Evolutionary conservation across 1,140 invertebrate species (phyloP).

Genomic region (Drosophila ogumai): DNA sequence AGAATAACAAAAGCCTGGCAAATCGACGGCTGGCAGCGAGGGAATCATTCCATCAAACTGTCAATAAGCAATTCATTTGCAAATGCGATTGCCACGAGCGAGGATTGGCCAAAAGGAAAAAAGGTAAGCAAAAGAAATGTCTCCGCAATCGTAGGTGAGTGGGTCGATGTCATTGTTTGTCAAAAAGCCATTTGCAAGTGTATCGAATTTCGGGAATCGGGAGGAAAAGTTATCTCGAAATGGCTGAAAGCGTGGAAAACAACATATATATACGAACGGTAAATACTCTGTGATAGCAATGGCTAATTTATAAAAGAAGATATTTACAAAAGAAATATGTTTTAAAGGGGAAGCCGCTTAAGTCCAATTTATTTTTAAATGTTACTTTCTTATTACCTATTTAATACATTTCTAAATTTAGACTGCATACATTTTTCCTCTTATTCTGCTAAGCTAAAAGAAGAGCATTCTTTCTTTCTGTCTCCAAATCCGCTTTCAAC

Average conservation of each 20-base stretch:
- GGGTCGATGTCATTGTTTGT: constrained; percentile 76
- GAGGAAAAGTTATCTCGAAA: constrained; percentile 22
- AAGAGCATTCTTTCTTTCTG: background rate
- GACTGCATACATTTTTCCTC: background rate
- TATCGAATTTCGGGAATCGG: constrained; percentile 70
- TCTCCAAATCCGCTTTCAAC: background rate
- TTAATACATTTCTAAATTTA: background rate
- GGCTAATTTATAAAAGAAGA: background rate
- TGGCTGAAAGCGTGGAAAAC: background rate
- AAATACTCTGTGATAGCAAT: constrained; percentile 1
- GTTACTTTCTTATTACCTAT: background rate
- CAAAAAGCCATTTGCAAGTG: constrained; percentile 77
- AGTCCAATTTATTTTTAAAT: background rate
- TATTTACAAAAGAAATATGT: background rate
- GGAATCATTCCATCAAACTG: constrained; percentile 78
- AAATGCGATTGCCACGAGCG: constrained; percentile 62
- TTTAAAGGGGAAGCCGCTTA: no score
- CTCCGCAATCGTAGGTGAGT: constrained; percentile 67
- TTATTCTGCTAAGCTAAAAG: background rate
- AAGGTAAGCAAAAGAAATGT: constrained; percentile 28
- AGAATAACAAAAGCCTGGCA: constrained; percentile 71
- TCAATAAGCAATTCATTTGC: constrained; percentile 84
- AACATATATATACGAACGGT: background rate
- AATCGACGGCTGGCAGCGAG: constrained; percentile 55
- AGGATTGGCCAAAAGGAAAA: constrained; percentile 32